Percentiles rank a stretch among this genome's conserved stretches.
Evolutionary conservation across 1,140 invertebrate genomes (phyloP).

Genomic region (Melipona quadrifasciata): DNA sequence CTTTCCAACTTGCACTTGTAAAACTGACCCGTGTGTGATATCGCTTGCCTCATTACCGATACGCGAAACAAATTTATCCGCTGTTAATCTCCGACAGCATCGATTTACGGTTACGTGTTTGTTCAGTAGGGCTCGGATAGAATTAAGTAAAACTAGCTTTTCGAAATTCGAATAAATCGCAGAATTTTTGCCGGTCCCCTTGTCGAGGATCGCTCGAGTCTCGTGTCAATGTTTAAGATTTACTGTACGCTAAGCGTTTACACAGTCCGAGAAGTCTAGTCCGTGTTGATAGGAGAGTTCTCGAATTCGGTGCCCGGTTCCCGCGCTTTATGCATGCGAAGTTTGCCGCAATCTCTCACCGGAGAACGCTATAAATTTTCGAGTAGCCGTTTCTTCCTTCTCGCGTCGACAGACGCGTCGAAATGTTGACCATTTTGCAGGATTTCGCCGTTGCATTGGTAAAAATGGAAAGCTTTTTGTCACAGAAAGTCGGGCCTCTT

Average conservation of each 20-base stretch:
- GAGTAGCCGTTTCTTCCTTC: not conserved
- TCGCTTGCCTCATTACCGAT: too few relatives aligned
- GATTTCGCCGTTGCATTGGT: not conserved
- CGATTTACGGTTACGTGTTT: too few relatives aligned
- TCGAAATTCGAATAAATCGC: not conserved
- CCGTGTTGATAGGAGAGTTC: slow-evolving; percentile 13
- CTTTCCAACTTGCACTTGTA: too few relatives aligned
- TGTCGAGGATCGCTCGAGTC: slow-evolving; percentile 7
- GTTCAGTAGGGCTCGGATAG: not conserved
- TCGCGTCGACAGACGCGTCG: not conserved
- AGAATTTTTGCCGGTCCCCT: not conserved
- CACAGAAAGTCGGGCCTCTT: too few relatives aligned
- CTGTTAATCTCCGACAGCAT: not conserved
- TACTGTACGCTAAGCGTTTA: slow-evolving; percentile 14
- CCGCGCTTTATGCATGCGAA: slow-evolving; percentile 17
- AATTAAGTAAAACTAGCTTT: not conserved
- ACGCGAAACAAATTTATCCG: too few relatives aligned
- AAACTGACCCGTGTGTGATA: too few relatives aligned
- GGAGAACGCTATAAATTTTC: slow-evolving; percentile 15
- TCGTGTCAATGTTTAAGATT: slow-evolving; percentile 35
- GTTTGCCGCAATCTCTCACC: not conserved
- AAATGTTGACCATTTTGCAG: not conserved
- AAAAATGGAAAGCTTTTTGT: not conserved
- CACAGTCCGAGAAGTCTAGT: slow-evolving; percentile 17
- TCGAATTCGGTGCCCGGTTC: slow-evolving; percentile 6